Evolutionary conservation across 2,113 vertebrate species (phyloP).

Genomic region (Corythoichthys intestinalis): DNA sequence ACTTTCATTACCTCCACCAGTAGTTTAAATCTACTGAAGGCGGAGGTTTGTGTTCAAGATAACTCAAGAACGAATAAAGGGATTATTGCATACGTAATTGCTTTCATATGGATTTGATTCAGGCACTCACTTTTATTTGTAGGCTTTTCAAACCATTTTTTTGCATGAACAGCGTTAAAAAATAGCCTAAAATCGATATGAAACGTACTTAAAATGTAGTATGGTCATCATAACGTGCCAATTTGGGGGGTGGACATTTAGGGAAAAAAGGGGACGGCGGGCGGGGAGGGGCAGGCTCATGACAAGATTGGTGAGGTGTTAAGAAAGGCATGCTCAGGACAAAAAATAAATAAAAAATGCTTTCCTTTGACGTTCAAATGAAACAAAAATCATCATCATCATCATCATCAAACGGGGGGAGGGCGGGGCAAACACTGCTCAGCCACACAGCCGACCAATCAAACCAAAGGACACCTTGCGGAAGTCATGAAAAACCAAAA

Average conservation of each 20-base stretch:
- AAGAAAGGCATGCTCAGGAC: constrained; percentile 90
- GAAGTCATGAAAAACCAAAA: constrained; percentile 67
- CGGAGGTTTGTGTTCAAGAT: too few relatives aligned
- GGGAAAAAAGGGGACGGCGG: constrained; percentile 56
- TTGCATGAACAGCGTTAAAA: neutral
- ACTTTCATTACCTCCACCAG: too few relatives aligned
- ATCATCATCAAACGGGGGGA: constrained; percentile 55
- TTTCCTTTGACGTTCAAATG: constrained; percentile 69
- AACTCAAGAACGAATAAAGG: neutral
- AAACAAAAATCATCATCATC: constrained; percentile 75
- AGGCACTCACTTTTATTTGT: neutral
- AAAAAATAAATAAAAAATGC: constrained; percentile 56
- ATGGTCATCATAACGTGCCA: constrained; percentile 26
- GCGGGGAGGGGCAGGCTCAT: constrained; percentile 72
- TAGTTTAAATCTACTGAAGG: too few relatives aligned
- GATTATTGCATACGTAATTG: neutral
- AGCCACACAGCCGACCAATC: constrained; percentile 81
- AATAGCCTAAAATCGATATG: neutral
- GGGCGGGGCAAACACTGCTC: constrained; percentile 62
- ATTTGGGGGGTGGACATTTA: constrained; percentile 59
- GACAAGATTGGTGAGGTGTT: constrained; percentile 96
- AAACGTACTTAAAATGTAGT: neutral
- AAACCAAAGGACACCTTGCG: constrained; percentile 74
- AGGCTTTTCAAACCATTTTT: neutral
- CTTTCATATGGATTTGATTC: neutral